Evolutionary conservation across 2,113 vertebrate genomes (phyloP).

Genomic region (Eulemur rufifrons): DNA sequence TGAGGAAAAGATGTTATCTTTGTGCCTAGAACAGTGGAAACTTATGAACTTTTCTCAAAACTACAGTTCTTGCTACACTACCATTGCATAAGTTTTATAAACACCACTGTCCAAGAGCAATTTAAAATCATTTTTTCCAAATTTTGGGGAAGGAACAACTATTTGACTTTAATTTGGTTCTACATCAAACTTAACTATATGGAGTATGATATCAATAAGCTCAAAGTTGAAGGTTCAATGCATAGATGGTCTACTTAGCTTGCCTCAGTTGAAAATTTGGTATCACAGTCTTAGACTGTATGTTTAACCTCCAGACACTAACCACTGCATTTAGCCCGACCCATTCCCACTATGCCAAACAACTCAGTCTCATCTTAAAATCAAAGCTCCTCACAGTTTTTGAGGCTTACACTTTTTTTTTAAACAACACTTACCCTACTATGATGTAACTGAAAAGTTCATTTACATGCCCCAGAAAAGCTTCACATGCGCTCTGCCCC

Average conservation of each 20-base stretch:
- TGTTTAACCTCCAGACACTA: background rate
- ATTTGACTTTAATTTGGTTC: background rate
- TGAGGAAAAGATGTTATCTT: slow-evolving; percentile 46
- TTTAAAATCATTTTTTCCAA: slow-evolving; percentile 10
- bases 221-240: background rate
- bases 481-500: background rate
- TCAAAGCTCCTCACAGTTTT: background rate
- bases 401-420: background rate
- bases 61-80: background rate
- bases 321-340: background rate
- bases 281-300: background rate
- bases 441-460: background rate
- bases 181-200: background rate
- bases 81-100: background rate
- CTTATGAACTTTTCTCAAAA: slow-evolving; percentile 18
- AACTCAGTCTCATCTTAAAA: background rate
- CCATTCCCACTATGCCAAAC: background rate
- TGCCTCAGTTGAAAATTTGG: background rate
- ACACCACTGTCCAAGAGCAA: background rate
- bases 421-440: background rate
- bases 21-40: slow-evolving; percentile 33
- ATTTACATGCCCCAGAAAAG: background rate
- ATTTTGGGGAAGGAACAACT: background rate
- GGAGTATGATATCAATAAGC: background rate
- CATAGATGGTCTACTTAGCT: background rate